phyloP scores from a whole-genome alignment of 2,888 invertebrate species.

The Bimastos eiseni region DNA sequence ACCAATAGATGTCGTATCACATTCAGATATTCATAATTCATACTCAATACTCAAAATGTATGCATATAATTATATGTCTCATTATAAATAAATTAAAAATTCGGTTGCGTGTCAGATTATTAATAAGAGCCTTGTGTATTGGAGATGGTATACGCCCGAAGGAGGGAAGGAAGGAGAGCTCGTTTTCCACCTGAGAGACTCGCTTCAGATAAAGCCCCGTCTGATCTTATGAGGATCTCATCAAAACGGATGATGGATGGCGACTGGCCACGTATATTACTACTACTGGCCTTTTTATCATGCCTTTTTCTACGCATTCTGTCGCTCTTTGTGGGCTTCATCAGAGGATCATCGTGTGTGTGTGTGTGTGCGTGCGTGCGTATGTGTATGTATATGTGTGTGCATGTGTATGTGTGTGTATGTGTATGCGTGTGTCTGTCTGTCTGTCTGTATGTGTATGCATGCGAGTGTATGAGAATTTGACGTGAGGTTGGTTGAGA shows the following conservation, averaged over 20 bases:
- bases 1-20: too few relatives aligned
- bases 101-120: background rate
- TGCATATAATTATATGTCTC: background rate
- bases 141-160: background rate
- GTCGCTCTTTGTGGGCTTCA: background rate
- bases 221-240: background rate
- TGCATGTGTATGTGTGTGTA: background rate
- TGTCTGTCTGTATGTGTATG: background rate
- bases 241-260: background rate
- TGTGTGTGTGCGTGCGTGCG: too few relatives aligned
- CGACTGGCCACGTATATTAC: background rate
- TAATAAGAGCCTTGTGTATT: background rate
- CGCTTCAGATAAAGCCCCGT: background rate
- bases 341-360: background rate
- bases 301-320: background rate
- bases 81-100: background rate
- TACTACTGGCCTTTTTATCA: background rate
- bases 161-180: background rate
- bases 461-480: too few relatives aligned
- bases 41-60: too few relatives aligned
- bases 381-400: too few relatives aligned
- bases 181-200: background rate
- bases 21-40: background rate
- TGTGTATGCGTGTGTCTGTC: background rate
- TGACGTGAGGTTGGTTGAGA: too few relatives aligned